phyloP scores from a whole-genome alignment of 2,888 invertebrate species.

The Phengaris arion region DNA sequence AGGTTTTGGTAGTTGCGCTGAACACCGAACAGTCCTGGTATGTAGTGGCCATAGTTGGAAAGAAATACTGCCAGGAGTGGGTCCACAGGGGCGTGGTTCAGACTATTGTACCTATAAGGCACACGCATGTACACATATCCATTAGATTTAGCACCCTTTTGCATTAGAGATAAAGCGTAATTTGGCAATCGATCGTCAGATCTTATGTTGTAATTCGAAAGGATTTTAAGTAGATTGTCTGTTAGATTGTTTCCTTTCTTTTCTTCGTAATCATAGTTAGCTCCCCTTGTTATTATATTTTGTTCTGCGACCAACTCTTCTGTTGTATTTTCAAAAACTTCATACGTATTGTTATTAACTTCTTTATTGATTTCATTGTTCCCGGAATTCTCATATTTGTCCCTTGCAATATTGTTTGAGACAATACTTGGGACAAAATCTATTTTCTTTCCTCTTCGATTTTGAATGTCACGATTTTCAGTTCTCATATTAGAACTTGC shows the following conservation, averaged over 20 bases:
- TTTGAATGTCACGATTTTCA: background rate
- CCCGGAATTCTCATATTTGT: background rate
- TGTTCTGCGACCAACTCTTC: slow-evolving; percentile 33
- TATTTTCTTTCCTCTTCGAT: slow-evolving; percentile 22
- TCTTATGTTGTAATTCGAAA: slow-evolving; percentile 61
- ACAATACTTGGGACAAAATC: background rate
- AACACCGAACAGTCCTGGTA: slow-evolving; percentile 61
- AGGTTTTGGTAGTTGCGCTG: slow-evolving; percentile 69
- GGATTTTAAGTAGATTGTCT: slow-evolving; percentile 44
- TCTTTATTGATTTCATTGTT: slow-evolving; percentile 10
- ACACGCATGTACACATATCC: slow-evolving; percentile 40
- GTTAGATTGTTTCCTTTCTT: slow-evolving; percentile 36
- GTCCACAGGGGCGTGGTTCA: slow-evolving; percentile 78
- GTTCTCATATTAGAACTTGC: slow-evolving; percentile 3
- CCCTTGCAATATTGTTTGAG: background rate
- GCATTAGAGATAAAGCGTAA: slow-evolving; percentile 54
- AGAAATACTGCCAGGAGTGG: slow-evolving; percentile 80
- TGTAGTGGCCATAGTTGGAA: slow-evolving; percentile 82
- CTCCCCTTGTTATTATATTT: slow-evolving; percentile 32
- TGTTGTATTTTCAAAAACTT: slow-evolving; percentile 48
- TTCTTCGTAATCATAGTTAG: background rate
- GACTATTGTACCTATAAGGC: slow-evolving; percentile 69
- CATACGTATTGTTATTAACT: slow-evolving; percentile 40
- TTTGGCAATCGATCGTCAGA: slow-evolving; percentile 54
- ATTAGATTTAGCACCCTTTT: slow-evolving; percentile 40